phyloP scores from a whole-genome alignment of 1,140 invertebrate species.

The Andricus grossulariae region DNA sequence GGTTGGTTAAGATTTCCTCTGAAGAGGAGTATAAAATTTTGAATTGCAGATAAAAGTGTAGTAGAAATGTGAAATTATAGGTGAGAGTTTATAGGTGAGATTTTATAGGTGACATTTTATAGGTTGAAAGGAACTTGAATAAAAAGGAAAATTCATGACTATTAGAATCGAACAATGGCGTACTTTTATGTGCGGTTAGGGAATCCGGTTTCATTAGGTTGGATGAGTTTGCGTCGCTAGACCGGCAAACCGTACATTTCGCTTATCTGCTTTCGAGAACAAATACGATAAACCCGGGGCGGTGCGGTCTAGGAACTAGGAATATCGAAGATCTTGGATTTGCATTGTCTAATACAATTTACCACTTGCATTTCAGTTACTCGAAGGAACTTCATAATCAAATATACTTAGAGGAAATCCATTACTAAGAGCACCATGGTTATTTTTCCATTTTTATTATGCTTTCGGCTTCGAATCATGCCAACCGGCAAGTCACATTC shows the following conservation, averaged over 20 bases:
- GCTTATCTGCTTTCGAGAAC: conserved; percentile 26
- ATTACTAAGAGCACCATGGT: neutral
- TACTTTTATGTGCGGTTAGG: conserved; percentile 36
- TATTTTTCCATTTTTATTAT: too few species aligned
- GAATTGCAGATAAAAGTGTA: too few species aligned
- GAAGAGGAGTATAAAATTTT: too few species aligned
- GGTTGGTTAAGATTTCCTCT: too few species aligned
- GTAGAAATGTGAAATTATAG: too few species aligned
- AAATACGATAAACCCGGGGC: neutral
- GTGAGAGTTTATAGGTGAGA: too few species aligned
- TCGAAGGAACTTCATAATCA: neutral
- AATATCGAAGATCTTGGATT: conserved; percentile 14
- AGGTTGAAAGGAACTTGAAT: neutral
- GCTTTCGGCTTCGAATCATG: too few species aligned
- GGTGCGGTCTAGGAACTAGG: neutral
- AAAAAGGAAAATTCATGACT: conserved; percentile 18
- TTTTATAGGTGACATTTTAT: neutral
- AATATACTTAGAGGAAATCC: neutral
- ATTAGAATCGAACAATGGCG: conserved; percentile 17
- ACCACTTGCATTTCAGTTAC: neutral
- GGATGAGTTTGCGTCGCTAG: conserved; percentile 6
- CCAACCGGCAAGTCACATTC: too few species aligned
- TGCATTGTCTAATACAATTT: conserved; percentile 8
- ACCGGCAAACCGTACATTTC: conserved; percentile 21
- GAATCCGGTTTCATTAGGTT: conserved; percentile 35